phyloP scores from a whole-genome alignment of 2,113 vertebrate genomes.

The Pseudorectes ferrugineus region DNA sequence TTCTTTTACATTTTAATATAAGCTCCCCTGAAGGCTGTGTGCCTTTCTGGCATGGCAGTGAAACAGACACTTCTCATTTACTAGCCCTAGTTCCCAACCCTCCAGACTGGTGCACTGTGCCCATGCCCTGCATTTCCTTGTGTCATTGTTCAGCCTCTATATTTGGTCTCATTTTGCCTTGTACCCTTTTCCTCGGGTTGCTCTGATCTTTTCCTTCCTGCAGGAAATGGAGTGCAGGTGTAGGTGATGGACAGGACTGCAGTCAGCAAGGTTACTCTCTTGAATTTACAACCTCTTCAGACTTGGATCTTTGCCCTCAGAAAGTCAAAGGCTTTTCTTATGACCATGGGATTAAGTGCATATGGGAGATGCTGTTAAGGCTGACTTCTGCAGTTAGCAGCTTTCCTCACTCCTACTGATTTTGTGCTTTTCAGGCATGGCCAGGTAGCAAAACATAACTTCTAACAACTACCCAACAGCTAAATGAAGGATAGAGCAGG shows the following conservation, averaged over 20 bases:
- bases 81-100: background rate
- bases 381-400: background rate
- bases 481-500: background rate
- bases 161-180: background rate
- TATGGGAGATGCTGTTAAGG: background rate
- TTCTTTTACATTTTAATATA: background rate
- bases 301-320: background rate
- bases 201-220: background rate
- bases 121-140: background rate
- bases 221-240: background rate
- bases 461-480: background rate
- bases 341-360: background rate
- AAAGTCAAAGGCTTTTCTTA: background rate
- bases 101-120: background rate
- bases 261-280: background rate
- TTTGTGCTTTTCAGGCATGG: background rate
- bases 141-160: background rate
- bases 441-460: background rate
- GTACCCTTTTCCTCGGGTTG: background rate
- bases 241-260: background rate
- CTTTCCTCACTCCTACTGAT: background rate
- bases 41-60: background rate
- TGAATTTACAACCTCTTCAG: background rate
- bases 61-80: background rate
- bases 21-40: background rate